A percentile compares a stretch with the other conserved stretches of the same genome.
These are phyloP conservation scores for Teinopalpus imperialis DNA, from an alignment of 2,888 invertebrate genomes.

Conservation along the genomic window DNA sequence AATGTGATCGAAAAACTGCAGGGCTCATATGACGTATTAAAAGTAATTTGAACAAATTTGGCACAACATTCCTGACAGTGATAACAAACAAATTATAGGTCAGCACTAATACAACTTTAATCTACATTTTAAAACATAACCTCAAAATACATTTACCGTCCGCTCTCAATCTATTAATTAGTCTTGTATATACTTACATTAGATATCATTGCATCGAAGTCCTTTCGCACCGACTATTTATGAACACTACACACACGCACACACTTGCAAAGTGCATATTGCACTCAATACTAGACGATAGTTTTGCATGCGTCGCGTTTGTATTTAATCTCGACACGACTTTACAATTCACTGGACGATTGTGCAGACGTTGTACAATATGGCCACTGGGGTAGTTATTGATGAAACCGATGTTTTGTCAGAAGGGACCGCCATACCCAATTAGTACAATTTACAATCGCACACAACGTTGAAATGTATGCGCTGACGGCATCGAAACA, in stretches of 20 bases:
- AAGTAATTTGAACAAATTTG: constrained; percentile 17
- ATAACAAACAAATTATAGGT: constrained; percentile 25
- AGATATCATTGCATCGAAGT: constrained; percentile 66
- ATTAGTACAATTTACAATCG: constrained; percentile 78
- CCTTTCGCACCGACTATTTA: constrained; percentile 73
- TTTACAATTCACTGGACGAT: constrained; percentile 56
- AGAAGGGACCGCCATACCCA: constrained; percentile 71
- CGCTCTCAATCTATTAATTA: constrained; percentile 35
- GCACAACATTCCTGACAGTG: constrained; percentile 17
- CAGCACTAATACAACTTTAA: constrained; percentile 13
- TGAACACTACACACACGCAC: constrained; percentile 70
- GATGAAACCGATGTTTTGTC: constrained; percentile 69
- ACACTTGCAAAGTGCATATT: constrained; percentile 63
- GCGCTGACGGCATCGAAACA: constrained; percentile 75
- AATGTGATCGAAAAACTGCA: constrained; percentile 9
- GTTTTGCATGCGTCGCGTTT: constrained; percentile 54
- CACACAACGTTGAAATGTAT: constrained; percentile 65
- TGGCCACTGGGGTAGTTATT: constrained; percentile 57
- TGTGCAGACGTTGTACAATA: constrained; percentile 56
- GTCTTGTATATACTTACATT: constrained; percentile 60
- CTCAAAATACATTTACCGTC: constrained; percentile 59
- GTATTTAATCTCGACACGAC: constrained; percentile 50
- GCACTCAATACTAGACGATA: constrained; percentile 60
- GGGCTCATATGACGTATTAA: neutral
- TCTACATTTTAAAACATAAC: constrained; percentile 56